Percentiles rank a stretch among this genome's conserved stretches.
These are phyloP conservation scores for Lepus europaeus DNA, from an alignment of 2,113 vertebrate genomes.

Conservation along the genomic window DNA sequence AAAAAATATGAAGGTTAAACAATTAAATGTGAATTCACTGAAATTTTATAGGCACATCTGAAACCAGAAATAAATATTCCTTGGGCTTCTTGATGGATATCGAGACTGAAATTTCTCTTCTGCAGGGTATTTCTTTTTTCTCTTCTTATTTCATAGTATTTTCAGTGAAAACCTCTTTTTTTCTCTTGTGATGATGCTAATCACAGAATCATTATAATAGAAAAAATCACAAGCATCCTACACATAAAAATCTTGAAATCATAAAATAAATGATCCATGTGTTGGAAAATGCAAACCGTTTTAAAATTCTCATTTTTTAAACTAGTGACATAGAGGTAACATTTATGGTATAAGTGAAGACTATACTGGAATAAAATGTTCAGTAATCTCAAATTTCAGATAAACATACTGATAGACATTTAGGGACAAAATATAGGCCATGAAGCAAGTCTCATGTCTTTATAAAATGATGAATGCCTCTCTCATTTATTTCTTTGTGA, in stretches of 20 bases:
- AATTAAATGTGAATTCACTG: conserved; percentile 30
- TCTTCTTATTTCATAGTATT: conserved; percentile 35
- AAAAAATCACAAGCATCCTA: conserved; percentile 38
- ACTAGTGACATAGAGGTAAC: not conserved
- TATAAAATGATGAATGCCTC: not conserved
- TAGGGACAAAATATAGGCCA: not conserved
- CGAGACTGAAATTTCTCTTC: conserved; percentile 1
- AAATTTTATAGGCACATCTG: conserved; percentile 35
- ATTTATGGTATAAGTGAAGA: not conserved
- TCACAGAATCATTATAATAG: not conserved
- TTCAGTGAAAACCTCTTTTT: conserved; percentile 5
- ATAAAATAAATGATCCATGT: conserved; percentile 44
- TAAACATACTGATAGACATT: not conserved
- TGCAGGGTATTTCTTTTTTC: not conserved
- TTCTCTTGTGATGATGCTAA: conserved; percentile 29
- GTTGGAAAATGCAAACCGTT: conserved; percentile 3
- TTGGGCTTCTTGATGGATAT: not conserved
- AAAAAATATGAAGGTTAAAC: conserved; percentile 52
- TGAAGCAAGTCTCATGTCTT: not conserved
- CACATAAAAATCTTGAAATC: not conserved
- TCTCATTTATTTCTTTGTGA: not conserved
- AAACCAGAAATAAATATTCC: conserved; percentile 60
- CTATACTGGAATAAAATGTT: conserved; percentile 27
- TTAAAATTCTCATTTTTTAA: conserved; percentile 44
- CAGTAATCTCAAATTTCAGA: conserved; percentile 26